Base-by-base conservation (phyloP, 1,140 invertebrate genomes). In the Sinonovacula constricta region DNA sequence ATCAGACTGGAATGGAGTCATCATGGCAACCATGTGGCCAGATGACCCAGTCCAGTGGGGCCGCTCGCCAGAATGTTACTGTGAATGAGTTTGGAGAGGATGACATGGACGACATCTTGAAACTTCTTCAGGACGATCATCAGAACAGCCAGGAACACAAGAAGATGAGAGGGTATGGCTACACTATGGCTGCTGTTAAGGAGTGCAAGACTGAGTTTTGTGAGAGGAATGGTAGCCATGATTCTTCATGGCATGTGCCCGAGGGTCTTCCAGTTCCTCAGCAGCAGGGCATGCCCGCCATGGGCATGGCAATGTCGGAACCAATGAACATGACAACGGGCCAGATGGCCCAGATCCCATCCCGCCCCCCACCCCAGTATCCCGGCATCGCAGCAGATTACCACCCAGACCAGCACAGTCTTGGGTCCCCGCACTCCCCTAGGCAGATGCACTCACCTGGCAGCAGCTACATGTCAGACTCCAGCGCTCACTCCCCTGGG, bases 41-140 rank as follows among this genome's bases (percentile, higher is more conserved):
- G 24, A 31, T 28, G 51, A 51, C 24, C 22, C 66, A n/a, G 34
- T 51, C 49, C 28, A 66, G 49, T 59, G 60, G 28, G 31, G 39
- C 60, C 26, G 5, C 22, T 18, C 7, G 7, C 39, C 39, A 68
- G 3, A 30, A 49, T 33, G 30, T 28, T 24, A n/a, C 66, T 14
- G 26, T 28, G 22, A 18, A 30, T 18, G 62, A 72, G 26, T 77
- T 78, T 56, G 70, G 71, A 7, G 83, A 84, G n/a, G 83, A 84
- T 33, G 82, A 83, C n/a, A 84, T 84, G 83, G 83, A 84, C 67
- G 83, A 84, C 2, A 84, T 84, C 14, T 57, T 84, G 10, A 77
- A 59, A 56, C 54, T 77, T 49, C 49, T 77, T 18, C 74, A 77
- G 54, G 68, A 68, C 60, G 74, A 77, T 51, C 67, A 77, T 51